Conservation (phyloP, 2,113 vertebrate species). For the Callaeas wilsoni region DNA sequence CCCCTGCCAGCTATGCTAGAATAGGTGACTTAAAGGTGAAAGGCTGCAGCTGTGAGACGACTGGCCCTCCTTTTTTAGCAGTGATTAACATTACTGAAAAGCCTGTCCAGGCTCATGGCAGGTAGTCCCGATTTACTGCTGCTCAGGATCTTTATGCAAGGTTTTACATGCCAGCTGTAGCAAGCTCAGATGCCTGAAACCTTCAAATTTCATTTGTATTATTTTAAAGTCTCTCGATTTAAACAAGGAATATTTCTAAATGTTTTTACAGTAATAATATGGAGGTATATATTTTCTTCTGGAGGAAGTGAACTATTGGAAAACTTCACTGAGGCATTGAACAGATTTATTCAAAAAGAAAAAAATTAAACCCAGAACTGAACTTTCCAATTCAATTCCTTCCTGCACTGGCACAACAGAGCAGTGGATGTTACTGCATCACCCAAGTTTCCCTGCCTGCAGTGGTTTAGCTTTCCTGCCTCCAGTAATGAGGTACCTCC, state of each 20-base stretch:
- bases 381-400: not conserved
- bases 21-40: not conserved
- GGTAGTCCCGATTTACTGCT: not conserved
- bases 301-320: not conserved
- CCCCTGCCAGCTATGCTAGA: not conserved
- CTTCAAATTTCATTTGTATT: not conserved
- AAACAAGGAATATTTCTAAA: not conserved
- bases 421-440: not conserved
- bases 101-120: not conserved
- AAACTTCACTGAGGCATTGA: not conserved
- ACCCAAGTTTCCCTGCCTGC: not conserved
- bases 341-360: not conserved
- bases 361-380: not conserved
- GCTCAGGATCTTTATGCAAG: not conserved
- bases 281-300: not conserved
- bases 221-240: not conserved
- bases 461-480: slow-evolving; percentile 10
- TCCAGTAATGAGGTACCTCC: not conserved
- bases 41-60: not conserved
- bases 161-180: not conserved
- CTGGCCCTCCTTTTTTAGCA: not conserved
- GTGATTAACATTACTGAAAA: not conserved
- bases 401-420: not conserved
- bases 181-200: not conserved
- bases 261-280: not conserved